These are phyloP conservation scores for Eretmochelys imbricata DNA, from an alignment of 2,113 vertebrate species.

Conservation along the genomic window DNA sequence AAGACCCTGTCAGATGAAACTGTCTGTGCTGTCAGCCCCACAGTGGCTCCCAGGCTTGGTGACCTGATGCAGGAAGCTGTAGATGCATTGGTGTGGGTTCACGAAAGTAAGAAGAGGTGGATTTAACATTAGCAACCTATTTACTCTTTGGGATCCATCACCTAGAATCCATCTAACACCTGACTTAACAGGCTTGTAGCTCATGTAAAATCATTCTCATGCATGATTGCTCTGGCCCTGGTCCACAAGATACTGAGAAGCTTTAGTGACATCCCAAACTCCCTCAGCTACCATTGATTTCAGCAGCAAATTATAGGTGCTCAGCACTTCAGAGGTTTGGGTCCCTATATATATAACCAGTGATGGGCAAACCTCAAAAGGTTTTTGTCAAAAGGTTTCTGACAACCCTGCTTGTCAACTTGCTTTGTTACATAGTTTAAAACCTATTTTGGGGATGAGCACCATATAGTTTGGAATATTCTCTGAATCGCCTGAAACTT, in stretches of 20 bases:
- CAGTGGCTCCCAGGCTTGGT: not conserved
- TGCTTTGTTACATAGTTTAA: not conserved
- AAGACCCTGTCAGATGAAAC: constrained; percentile 72
- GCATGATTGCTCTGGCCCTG: rapidly evolving
- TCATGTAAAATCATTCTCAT: not conserved
- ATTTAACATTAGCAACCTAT: not conserved
- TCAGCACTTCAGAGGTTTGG: not conserved
- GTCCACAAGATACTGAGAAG: not conserved
- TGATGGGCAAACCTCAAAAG: not conserved
- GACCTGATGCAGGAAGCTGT: not conserved
- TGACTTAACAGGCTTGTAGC: not conserved
- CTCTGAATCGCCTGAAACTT: not conserved
- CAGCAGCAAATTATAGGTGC: not conserved
- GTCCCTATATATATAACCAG: not conserved
- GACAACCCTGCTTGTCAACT: not conserved
- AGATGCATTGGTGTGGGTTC: not conserved
- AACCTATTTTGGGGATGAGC: not conserved
- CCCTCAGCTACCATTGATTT: not conserved
- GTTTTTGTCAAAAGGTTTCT: not conserved
- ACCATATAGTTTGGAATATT: not conserved
- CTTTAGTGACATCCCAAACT: not conserved
- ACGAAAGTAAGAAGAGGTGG: constrained; percentile 67
- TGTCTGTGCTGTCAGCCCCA: constrained; percentile 66
- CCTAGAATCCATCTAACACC: not conserved
- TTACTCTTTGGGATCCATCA: constrained; percentile 16